Base-by-base conservation (phyloP, 2,888 invertebrate genomes). In the Apamea crenata region DNA sequence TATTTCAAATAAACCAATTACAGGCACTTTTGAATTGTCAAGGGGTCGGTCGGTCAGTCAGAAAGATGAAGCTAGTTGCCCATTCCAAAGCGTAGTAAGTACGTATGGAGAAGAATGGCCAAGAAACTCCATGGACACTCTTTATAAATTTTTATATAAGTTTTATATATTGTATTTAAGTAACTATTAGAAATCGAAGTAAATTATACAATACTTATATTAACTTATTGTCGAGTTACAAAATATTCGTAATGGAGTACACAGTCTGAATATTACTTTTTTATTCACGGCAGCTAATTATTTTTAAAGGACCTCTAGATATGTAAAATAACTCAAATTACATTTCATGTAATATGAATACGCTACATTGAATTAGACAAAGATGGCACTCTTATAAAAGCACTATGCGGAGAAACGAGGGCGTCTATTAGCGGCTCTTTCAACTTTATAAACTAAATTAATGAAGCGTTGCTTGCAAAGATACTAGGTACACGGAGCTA, bases 291-390 rank as follows among this genome's bases (percentile, higher is more conserved):
- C 29, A 40, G 32, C 1, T 29, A 40, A 16, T 29, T 40, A 50
- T 56, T 61, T 61, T n/a, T 32, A 74, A 44, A 59, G 2, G 2
- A 8, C 7, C 50, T 36, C 16, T 61, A n/a, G 16, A 29, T 53
- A 36, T 36, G 36, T 2, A 32, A 32, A 18, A 0, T 25, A 50
- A 53, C 12, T 29, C 6, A n/a, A 16, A 63, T 21, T 66, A 25
- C n/a, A 21, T 63, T 63, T 69, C 25, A 56, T 74, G 7, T 63
- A 59, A 36, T 21, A 36, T 67, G 16, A 66, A 50, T 66, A 63
- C 8, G 25, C 16, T 53, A 16, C 50, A 56, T 59, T 72, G 56
- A 77, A 44, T 73, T 59, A 50, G 4, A 69, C 21, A 77, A 65
- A 82, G 40, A 47, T 50, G n/a, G 12, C 56, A 36, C 32, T 47